Conservation (phyloP, 2,113 vertebrate species). For the Corythaeola cristata region DNA sequence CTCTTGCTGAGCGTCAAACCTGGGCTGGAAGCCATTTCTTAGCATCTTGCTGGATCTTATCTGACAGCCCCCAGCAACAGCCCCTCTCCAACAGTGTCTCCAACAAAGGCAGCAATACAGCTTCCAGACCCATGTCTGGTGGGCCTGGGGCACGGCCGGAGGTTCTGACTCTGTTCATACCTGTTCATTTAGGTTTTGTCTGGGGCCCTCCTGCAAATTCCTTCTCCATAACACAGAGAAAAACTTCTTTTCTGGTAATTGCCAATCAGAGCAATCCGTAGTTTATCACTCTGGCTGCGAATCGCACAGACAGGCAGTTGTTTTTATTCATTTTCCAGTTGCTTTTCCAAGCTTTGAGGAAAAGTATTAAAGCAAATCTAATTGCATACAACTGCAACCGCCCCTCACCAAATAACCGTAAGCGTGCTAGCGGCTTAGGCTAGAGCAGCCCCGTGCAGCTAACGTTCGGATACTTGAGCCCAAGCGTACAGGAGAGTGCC, state of each 20-base stretch:
- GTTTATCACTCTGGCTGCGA: background rate
- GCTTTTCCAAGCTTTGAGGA: slow-evolving; percentile 4
- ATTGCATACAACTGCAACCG: rapidly evolving
- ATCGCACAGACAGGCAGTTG: background rate
- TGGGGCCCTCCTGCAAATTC: background rate
- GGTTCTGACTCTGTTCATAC: background rate
- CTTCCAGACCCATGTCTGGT: background rate
- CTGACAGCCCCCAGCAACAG: background rate
- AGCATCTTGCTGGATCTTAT: background rate
- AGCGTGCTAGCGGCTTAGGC: background rate
- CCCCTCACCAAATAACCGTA: background rate
- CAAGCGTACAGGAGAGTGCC: background rate
- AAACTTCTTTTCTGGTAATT: background rate
- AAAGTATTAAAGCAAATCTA: background rate
- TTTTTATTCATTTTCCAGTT: background rate
- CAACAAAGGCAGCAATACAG: background rate
- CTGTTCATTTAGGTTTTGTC: background rate
- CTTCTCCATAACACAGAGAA: background rate
- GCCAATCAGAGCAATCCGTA: background rate
- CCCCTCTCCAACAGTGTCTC: background rate
- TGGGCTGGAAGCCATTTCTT: background rate
- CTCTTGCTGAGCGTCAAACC: background rate
- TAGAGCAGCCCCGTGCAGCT: background rate
- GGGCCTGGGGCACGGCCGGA: background rate
- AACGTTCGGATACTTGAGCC: background rate